A percentile compares a stretch with the other conserved stretches of the same genome.
These are phyloP conservation scores for Zingel zingel DNA, from an alignment of 2,113 vertebrate genomes.

Conservation along the genomic window DNA sequence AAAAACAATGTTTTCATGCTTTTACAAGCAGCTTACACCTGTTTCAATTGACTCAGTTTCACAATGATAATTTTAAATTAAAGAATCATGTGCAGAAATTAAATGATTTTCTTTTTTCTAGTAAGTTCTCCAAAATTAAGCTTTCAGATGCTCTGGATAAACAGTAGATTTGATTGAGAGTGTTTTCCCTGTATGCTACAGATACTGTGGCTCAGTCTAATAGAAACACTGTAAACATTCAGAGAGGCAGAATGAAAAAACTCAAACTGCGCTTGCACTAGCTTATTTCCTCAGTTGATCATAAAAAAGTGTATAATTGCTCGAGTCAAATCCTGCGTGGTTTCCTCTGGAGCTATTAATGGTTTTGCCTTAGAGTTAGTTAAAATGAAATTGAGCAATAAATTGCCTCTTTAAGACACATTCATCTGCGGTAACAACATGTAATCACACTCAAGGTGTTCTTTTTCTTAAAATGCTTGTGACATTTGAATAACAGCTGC, in stretches of 20 bases:
- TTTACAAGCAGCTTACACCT: neutral
- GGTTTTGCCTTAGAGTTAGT: slow-evolving; percentile 37
- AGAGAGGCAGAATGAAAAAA: slow-evolving; percentile 56
- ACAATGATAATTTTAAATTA: slow-evolving; percentile 1
- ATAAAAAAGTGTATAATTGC: slow-evolving; percentile 57
- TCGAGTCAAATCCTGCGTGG: slow-evolving; percentile 32
- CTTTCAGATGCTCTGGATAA: slow-evolving; percentile 36
- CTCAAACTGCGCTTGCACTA: slow-evolving; percentile 26
- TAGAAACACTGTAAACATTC: slow-evolving; percentile 57
- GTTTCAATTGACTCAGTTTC: slow-evolving; percentile 16
- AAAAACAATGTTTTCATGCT: neutral
- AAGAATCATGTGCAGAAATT: slow-evolving; percentile 3
- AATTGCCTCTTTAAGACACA: slow-evolving; percentile 35
- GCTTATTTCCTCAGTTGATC: slow-evolving; percentile 68
- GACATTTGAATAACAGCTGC: slow-evolving; percentile 22
- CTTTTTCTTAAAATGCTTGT: slow-evolving; percentile 20
- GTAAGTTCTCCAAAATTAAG: slow-evolving; percentile 14
- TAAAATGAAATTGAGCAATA: slow-evolving; percentile 50
- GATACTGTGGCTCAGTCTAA: slow-evolving; percentile 34
- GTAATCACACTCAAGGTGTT: slow-evolving; percentile 40
- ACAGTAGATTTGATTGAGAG: slow-evolving; percentile 45
- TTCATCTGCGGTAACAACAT: slow-evolving; percentile 35
- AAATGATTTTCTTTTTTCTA: slow-evolving; percentile 18
- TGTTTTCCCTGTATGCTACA: slow-evolving; percentile 44
- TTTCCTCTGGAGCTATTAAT: slow-evolving; percentile 44